phyloP scores from a whole-genome alignment of 2,888 invertebrate species.

The Andrena praecox region DNA sequence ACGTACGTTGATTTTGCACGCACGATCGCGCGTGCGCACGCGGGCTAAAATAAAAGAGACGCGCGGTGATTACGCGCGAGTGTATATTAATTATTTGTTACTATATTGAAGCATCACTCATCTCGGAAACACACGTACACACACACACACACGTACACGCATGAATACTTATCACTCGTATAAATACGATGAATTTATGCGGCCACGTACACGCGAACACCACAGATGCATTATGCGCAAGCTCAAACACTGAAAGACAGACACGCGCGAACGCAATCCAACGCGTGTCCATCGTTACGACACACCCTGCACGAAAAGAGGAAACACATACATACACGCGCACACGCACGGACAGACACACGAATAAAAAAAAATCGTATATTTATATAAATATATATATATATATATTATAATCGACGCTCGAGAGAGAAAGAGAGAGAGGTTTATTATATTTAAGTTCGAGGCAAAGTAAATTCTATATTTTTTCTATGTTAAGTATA shows the following conservation, averaged over 20 bases:
- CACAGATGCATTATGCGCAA: constrained; percentile 1
- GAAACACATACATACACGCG: constrained; percentile 4
- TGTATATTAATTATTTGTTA: constrained; percentile 61
- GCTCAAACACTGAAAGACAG: constrained; percentile 42
- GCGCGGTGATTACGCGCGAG: constrained; percentile 29
- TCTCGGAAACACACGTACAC: constrained; percentile 4
- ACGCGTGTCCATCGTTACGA: background rate
- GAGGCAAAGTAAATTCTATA: constrained; percentile 84
- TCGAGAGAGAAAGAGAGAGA: constrained; percentile 70
- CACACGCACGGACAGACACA: constrained; percentile 37
- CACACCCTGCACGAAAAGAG: background rate
- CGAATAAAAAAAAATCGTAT: constrained; percentile 36
- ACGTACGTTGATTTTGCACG: constrained; percentile 21
- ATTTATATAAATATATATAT: constrained; percentile 60
- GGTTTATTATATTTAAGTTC: constrained; percentile 84
- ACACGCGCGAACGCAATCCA: constrained; percentile 29
- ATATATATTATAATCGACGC: constrained; percentile 72
- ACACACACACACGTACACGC: background rate
- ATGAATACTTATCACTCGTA: background rate
- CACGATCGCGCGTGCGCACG: constrained; percentile 39
- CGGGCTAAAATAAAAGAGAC: constrained; percentile 26
- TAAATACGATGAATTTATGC: constrained; percentile 48
- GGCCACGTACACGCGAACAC: constrained; percentile 18
- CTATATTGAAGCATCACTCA: constrained; percentile 44
- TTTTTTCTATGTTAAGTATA: constrained; percentile 85